Evolutionary conservation across 2,113 vertebrate genomes (phyloP), one percentile per base, ranked within the genome.

Genomic region (Alectura lathami): DNA sequence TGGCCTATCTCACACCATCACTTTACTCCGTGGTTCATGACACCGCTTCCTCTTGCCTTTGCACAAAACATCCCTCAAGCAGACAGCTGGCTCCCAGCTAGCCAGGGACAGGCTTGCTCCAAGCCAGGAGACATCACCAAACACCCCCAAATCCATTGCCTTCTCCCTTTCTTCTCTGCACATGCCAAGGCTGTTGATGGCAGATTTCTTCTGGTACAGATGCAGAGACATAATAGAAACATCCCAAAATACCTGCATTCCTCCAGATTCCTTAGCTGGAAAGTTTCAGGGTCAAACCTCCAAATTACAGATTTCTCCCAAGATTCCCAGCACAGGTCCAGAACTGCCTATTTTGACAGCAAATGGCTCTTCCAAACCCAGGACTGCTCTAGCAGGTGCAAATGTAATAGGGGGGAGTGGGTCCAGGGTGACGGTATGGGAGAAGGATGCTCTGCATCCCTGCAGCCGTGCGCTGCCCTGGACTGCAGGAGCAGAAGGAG

Each of bases 231-330:
- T 18, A 8, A 9, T 22, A 11, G 38, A 11, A 29, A 40, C 38
- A 66, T 10, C 42, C 40, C 22, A 29, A 47, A 64, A 73, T 2
- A 14, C 30, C 36, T 6, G 11, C 0, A 0, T 3, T 3, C 17
- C 38, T 75, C 40, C 6, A 4, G 9, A 15, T 48, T 6, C 14
- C 36, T n/a, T 57, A 42, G 18, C 11, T 91, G 50, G 45, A 32
- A 90, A 80, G 16, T 27, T 67, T n/a, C 23, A 20, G 26, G 36
- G 23, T 59, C 8, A 86, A 78, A 56, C 47, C 43, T 59, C 43
- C 30, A 34, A 54, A 15, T 50, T 47, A 12, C 17, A 54, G 9
- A 29, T 53, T 86, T 81, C 51, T 83, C 34, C 26, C 6, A 6
- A 2, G 5, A 29, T 13, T 70, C 26, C 51, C n/a, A 12, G 1